Evolutionary conservation across 1,140 invertebrate genomes (phyloP).

Genomic region (Lepidotrigona ventralis): DNA sequence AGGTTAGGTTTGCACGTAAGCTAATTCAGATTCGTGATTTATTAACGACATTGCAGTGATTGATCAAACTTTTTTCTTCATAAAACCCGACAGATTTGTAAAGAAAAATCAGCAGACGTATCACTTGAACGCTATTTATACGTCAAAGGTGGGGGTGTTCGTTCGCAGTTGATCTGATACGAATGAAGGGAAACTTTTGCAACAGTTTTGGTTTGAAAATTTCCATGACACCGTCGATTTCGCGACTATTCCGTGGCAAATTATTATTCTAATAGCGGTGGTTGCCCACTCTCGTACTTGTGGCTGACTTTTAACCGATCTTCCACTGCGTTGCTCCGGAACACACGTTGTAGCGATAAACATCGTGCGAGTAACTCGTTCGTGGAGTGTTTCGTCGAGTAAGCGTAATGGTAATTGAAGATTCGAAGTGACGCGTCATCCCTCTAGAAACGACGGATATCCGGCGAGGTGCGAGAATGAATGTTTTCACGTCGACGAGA

Average conservation of each 20-base stretch:
- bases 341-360: neutral
- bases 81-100: neutral
- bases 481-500: neutral
- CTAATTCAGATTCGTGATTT: neutral
- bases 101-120: neutral
- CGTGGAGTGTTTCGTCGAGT: neutral
- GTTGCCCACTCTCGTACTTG: neutral
- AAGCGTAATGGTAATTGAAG: neutral
- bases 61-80: neutral
- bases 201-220: neutral
- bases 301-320: neutral
- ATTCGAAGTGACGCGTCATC: neutral
- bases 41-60: neutral
- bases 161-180: neutral
- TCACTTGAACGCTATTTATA: neutral
- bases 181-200: neutral
- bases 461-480: constrained; percentile 7
- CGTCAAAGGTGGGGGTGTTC: neutral
- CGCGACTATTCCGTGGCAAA: neutral
- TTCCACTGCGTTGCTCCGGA: neutral
- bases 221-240: neutral
- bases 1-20: neutral
- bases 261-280: neutral
- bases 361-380: no score
- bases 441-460: neutral